Evolutionary conservation across 37 sponge, comb jelly and placozoan genomes (phyloP).

Genomic region (Cladorhizidae sp.): DNA sequence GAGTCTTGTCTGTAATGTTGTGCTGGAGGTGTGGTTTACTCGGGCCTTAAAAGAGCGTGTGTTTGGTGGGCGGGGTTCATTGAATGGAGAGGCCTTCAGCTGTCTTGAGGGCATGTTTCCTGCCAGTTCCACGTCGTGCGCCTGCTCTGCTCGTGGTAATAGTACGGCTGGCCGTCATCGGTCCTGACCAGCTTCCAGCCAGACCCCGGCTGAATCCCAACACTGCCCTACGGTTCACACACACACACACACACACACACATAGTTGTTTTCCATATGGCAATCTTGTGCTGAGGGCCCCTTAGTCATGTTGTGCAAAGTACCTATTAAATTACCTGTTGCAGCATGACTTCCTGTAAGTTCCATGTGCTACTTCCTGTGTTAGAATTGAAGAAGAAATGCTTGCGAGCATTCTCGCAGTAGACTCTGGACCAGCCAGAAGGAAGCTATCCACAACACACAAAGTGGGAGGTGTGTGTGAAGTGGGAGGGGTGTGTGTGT

Average conservation of each 20-base stretch:
- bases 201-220: too few species aligned
- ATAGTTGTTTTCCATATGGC: not conserved
- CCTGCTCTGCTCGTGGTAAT: constrained; percentile 50
- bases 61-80: not conserved
- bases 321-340: not conserved
- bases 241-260: not conserved
- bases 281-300: too few species aligned
- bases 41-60: too few species aligned
- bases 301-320: not conserved
- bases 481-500: too few species aligned
- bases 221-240: too few species aligned
- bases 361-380: constrained; percentile 52
- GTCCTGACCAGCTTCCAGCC: constrained; percentile 55
- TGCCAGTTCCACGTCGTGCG: constrained; percentile 62
- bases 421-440: constrained; percentile 56
- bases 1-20: too few species aligned
- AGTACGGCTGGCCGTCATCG: constrained; percentile 58
- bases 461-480: too few species aligned
- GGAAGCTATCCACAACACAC: too few species aligned
- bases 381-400: constrained; percentile 51
- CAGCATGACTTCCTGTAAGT: constrained; percentile 31
- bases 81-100: too few species aligned
- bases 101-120: constrained; percentile 50
- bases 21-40: too few species aligned
- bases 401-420: constrained; percentile 10